Percentiles rank a stretch among this genome's conserved stretches.
These are phyloP conservation scores for Caenorhabditis inopinata DNA, from an alignment of 1,140 invertebrate genomes.

Conservation along the genomic window DNA sequence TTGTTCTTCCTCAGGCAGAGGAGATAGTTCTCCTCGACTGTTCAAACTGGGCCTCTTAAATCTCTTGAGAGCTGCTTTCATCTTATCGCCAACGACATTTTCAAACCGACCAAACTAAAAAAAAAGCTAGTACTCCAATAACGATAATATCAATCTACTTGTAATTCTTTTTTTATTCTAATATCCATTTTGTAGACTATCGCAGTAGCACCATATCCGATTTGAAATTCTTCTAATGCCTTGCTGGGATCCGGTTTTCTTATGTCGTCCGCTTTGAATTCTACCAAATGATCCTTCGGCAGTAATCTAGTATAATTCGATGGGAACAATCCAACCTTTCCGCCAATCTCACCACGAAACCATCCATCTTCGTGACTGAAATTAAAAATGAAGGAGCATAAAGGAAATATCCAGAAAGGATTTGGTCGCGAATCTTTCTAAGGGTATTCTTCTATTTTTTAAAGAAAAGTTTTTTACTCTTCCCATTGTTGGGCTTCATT, in stretches of 20 bases:
- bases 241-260: neutral
- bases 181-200: slow-evolving; percentile 2
- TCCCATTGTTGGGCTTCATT: no score
- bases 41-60: neutral
- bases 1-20: neutral
- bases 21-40: neutral
- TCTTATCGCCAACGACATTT: neutral
- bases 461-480: no score
- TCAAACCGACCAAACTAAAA: neutral
- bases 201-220: neutral
- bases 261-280: neutral
- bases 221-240: neutral
- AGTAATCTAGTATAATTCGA: slow-evolving; percentile 1
- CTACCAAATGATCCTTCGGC: neutral
- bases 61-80: neutral
- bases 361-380: slow-evolving; percentile 2
- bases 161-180: neutral
- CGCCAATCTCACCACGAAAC: neutral
- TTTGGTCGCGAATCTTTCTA: no score
- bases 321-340: neutral
- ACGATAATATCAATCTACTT: neutral
- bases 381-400: neutral
- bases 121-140: neutral
- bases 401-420: no score
- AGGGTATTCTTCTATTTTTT: no score